Base-by-base conservation (phyloP, 2,113 vertebrate genomes). In the Seriola quinqueradiata region DNA sequence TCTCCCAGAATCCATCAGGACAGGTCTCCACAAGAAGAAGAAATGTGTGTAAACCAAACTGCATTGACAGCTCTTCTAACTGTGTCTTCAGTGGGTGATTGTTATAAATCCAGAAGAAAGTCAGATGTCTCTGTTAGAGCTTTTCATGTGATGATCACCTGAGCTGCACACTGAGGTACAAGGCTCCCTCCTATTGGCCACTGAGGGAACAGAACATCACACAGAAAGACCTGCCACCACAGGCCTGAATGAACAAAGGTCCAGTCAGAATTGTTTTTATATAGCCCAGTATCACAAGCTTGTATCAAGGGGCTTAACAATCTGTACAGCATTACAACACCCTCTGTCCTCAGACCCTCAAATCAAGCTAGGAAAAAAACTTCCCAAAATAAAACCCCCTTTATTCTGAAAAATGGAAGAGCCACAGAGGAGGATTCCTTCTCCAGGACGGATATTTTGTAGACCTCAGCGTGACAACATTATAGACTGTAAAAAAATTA, bases 161-260 rank as follows among this genome's bases (percentile, higher is more conserved):
- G 88, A 61, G 63, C 36, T 58, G 8, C 69, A 58, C 17, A 71
- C 57, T 11, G 70, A 87, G 82, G 88, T 83, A 57, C 85, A 85
- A 87, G 70, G 50, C 83, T 78, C 89, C 89, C 83, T 90, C 89
- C 89, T 88, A 5, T 85, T 85, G 89, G 86, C 63, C 77, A 4
- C 50, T 13, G 36, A 75, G 57, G 77, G 83, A 86, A 90, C 80
- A 84, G 54, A 82, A 70, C 78, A 58, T 42, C 50, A 38, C 42
- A 14, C 17, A 38, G 25, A 40, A 12, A 52, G 17, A 74, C 34
- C 50, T 60, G 65, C 50, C 19, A 32, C 42, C 48, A 32, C 25
- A 17, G 44, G 21, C 63, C 63, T 9, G 63, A 14, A 4, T 32
- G 4, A 60, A 16, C 25, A 60, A 4, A 50, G 3, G 48, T 19